phyloP scores from a whole-genome alignment of 1,140 invertebrate genomes.

The Pogonognathellus flavescens region DNA sequence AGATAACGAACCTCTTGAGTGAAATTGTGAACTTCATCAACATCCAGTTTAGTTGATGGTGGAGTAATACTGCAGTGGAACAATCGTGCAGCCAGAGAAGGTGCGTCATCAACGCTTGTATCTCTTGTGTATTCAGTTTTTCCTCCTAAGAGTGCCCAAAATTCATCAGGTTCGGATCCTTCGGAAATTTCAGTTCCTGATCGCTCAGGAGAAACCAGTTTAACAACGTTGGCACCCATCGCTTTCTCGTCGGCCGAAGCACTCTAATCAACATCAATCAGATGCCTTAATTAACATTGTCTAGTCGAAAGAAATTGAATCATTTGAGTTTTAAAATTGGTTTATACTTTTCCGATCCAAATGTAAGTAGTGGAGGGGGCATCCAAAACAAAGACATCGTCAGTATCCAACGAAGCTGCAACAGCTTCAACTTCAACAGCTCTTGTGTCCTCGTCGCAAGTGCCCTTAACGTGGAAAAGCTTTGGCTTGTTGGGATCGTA shows the following conservation, averaged over 20 bases:
- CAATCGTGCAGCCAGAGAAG: slow-evolving; percentile 73
- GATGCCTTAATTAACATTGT: no score
- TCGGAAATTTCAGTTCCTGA: slow-evolving; percentile 75
- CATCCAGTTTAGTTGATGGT: slow-evolving; percentile 73
- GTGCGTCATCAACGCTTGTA: slow-evolving; percentile 68
- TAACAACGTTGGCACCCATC: slow-evolving; percentile 74
- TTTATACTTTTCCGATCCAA: slow-evolving; percentile 82
- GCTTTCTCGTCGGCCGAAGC: slow-evolving; percentile 78
- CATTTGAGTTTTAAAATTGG: no score
- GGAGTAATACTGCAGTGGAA: slow-evolving; percentile 78
- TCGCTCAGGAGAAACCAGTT: slow-evolving; percentile 74
- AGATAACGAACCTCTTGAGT: slow-evolving; percentile 72
- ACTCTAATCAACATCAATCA: slow-evolving; percentile 70
- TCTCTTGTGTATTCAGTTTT: slow-evolving; percentile 74
- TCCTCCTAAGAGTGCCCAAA: slow-evolving; percentile 82
- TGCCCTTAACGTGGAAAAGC: slow-evolving; percentile 77
- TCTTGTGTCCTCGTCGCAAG: slow-evolving; percentile 75
- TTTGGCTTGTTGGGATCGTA: slow-evolving; percentile 76
- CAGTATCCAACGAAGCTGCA: slow-evolving; percentile 77
- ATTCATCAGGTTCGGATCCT: slow-evolving; percentile 80
- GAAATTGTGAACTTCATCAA: slow-evolving; percentile 80
- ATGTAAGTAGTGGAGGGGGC: slow-evolving; percentile 75
- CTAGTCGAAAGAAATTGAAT: no score
- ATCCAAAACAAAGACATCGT: slow-evolving; percentile 80
- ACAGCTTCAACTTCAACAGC: slow-evolving; percentile 77